Conservation (phyloP, 2,888 invertebrate genomes). For the Bellardia bayeri region DNA sequence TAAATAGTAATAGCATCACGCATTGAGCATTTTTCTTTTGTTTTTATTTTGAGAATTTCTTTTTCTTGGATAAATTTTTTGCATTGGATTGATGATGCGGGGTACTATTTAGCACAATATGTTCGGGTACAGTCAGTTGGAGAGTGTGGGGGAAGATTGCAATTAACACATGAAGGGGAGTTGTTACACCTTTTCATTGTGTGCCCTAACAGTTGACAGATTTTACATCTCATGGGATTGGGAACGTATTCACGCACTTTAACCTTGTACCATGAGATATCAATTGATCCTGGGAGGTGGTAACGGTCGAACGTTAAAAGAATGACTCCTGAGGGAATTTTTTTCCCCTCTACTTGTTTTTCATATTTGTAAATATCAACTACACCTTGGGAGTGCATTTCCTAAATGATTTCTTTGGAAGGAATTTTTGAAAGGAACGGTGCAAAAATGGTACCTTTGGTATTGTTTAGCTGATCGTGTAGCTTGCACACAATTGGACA, state of each 20-base stretch:
- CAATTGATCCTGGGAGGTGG: constrained; percentile 48
- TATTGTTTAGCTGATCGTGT: too few relatives aligned
- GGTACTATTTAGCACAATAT: constrained; percentile 48
- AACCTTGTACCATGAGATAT: constrained; percentile 59
- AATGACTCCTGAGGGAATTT: constrained; percentile 8
- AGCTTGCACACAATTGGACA: too few relatives aligned
- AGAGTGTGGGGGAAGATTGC: constrained; percentile 67
- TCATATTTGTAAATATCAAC: too few relatives aligned
- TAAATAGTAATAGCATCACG: not conserved
- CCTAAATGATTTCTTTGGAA: too few relatives aligned
- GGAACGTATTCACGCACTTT: constrained; percentile 60
- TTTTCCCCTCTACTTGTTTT: too few relatives aligned
- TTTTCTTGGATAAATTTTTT: not conserved
- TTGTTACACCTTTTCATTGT: constrained; percentile 64
- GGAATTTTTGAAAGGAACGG: too few relatives aligned
- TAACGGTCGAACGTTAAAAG: constrained; percentile 49
- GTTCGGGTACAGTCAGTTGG: constrained; percentile 39
- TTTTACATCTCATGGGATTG: constrained; percentile 69
- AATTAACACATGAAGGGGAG: constrained; percentile 39
- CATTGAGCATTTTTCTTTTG: not conserved
- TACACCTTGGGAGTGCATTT: too few relatives aligned
- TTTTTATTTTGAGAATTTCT: not conserved
- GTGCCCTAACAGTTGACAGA: constrained; percentile 64
- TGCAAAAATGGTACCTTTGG: too few relatives aligned
- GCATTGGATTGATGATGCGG: not conserved